Base-by-base conservation (phyloP, 2,888 invertebrate genomes). In the Leucophenga maculata region DNA sequence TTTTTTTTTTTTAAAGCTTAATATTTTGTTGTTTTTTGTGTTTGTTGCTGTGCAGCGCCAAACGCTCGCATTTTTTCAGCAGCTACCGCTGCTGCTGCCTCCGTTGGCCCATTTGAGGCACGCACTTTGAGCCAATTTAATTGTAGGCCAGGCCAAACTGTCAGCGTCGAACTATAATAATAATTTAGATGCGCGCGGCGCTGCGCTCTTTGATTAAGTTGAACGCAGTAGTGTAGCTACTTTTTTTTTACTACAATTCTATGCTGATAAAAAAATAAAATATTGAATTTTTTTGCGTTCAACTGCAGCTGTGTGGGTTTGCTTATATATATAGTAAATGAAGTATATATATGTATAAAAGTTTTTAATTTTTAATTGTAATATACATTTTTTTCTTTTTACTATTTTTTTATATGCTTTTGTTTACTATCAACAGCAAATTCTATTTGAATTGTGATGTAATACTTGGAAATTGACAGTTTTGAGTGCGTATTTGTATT, bases 91-190 rank as follows among this genome's bases (percentile, higher is more conserved):
- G 9, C 62, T n/a, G 26, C 57, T 18, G 44, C 55, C 72, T n/a
- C 46, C 26, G 46, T 65, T 52, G 31, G 18, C 52, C 44, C 13
- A 68, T 70, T 44, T 48, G 1, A n/a, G 44, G 55, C 62, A 77
- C 74, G 72, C 75, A 83, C 73, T 78, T 77, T 74, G 75, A 76
- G 78, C 79, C 78, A 82, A 78, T 80, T 82, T 79, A 78, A 80
- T 83, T 83, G 82, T 83, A 77, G 80, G 78, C 80, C 77, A 71
- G 71, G 65, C 71, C 68, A 59, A 59, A 48, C 62, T 46, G 26
- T 13, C 62, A 64, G 18, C 22, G 22, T 26, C 20, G 26, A 39
- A 22, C 18, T 22, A 44, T 55, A 31, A 70, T 48, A 72, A 75
- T 74, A 76, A 72, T 78, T 78, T 77, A 70, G 76, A 78, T 78